These are phyloP conservation scores for Phortica okadai DNA, from an alignment of 2,888 invertebrate genomes.

Conservation along the genomic window DNA sequence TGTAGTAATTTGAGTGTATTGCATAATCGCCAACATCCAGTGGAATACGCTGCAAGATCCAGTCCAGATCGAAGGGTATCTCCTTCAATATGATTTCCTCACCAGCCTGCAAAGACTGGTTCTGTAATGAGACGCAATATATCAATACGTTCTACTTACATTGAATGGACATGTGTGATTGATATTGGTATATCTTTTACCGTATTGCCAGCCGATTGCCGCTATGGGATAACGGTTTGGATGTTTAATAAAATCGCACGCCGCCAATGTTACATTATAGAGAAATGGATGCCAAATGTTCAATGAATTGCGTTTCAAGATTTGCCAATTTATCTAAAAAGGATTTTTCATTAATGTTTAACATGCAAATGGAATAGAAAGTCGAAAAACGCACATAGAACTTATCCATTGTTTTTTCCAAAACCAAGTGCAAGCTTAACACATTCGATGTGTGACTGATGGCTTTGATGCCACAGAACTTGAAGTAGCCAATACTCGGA, in stretches of 20 bases:
- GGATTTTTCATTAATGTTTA: too few species aligned
- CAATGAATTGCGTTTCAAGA: too few species aligned
- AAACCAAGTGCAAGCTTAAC: neutral
- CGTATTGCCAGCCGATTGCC: neutral
- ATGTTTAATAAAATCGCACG: neutral
- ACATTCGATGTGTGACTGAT: neutral
- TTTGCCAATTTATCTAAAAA: too few species aligned
- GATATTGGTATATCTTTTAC: neutral
- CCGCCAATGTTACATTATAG: neutral
- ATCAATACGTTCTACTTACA: neutral
- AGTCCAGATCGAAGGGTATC: neutral
- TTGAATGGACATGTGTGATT: conserved; percentile 6
- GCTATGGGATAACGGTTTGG: neutral
- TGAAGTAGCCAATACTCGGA: neutral
- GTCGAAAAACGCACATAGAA: too few species aligned
- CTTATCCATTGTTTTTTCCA: neutral
- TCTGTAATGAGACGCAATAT: neutral
- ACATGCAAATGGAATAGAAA: too few species aligned
- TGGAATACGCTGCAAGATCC: neutral
- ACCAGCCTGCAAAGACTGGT: neutral
- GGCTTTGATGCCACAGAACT: neutral
- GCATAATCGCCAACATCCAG: neutral
- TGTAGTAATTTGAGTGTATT: neutral
- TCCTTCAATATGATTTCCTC: neutral
- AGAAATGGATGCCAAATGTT: conserved; percentile 5